Conservation (phyloP, 2,888 invertebrate species). For the Dryobota labecula region DNA sequence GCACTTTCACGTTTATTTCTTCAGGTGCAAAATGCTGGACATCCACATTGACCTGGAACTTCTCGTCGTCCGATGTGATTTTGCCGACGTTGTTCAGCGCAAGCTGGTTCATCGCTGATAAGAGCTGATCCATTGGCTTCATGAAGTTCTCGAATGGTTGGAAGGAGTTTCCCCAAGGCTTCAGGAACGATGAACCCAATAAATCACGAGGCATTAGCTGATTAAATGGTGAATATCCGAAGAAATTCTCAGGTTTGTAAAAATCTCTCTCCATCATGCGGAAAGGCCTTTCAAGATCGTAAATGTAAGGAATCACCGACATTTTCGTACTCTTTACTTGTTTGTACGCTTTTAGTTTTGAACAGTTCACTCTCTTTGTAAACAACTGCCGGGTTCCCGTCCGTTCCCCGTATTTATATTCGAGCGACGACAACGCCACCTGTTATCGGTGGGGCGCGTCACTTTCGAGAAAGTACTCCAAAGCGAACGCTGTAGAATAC, state of each 20-base stretch:
- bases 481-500: conserved; percentile 53
- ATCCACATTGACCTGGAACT: conserved; percentile 93
- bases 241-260: conserved; percentile 68
- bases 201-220: conserved; percentile 69
- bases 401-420: conserved; percentile 69
- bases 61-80: conserved; percentile 88
- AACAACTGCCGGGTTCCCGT: conserved; percentile 59
- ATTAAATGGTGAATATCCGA: conserved; percentile 66
- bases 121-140: conserved; percentile 79
- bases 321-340: conserved; percentile 69
- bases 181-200: conserved; percentile 65
- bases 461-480: conserved; percentile 51
- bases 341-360: conserved; percentile 27
- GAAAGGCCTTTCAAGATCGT: conserved; percentile 80
- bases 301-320: conserved; percentile 80
- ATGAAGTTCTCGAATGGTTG: conserved; percentile 71
- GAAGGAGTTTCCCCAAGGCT: conserved; percentile 71
- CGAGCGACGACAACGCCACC: conserved; percentile 67
- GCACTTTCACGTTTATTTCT: conserved; percentile 94
- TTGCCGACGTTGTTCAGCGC: conserved; percentile 83
- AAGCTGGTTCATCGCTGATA: conserved; percentile 80
- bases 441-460: conserved; percentile 44
- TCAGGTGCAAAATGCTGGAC: conserved; percentile 94
- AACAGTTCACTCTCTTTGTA: conserved; percentile 50
- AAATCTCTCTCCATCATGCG: conserved; percentile 82